Evolutionary conservation across 2,113 vertebrate genomes (phyloP).

Genomic region (Paramisgurnus dabryanus): DNA sequence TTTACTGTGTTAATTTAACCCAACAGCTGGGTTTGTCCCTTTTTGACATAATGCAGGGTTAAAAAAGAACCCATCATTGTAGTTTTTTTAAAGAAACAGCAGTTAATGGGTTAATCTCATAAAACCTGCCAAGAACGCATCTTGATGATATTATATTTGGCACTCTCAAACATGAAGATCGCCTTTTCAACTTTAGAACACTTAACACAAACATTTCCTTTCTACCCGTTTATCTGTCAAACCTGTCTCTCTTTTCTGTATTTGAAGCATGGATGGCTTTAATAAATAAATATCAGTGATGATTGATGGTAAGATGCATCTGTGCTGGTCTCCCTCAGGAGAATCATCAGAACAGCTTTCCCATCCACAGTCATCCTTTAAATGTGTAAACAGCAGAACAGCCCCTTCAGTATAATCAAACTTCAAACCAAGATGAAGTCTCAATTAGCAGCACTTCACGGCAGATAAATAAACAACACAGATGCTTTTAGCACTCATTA

Average conservation of each 20-base stretch:
- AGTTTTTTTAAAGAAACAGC: neutral
- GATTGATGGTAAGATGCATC: slow-evolving; percentile 54
- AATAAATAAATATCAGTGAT: slow-evolving; percentile 45
- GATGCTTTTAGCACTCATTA: slow-evolving; percentile 12
- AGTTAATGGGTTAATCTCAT: neutral
- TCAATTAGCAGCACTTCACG: slow-evolving; percentile 20
- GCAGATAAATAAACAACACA: slow-evolving; percentile 11
- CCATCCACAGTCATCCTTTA: slow-evolving; percentile 22
- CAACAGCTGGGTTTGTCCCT: too few relatives aligned
- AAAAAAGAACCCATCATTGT: neutral
- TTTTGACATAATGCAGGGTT: too few relatives aligned
- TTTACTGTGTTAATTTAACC: too few relatives aligned
- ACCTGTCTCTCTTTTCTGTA: too few relatives aligned
- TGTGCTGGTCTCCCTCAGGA: slow-evolving; percentile 38
- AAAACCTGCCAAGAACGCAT: neutral
- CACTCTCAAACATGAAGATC: too few relatives aligned
- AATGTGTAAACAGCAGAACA: slow-evolving; percentile 36
- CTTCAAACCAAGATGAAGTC: slow-evolving; percentile 13
- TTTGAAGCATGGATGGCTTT: neutral
- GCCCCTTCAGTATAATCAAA: slow-evolving; percentile 20
- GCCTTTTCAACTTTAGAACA: too few relatives aligned
- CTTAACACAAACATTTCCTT: too few relatives aligned
- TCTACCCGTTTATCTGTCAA: too few relatives aligned
- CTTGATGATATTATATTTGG: too few relatives aligned
- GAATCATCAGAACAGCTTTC: slow-evolving; percentile 54